phyloP scores from a whole-genome alignment of 2,797 vertebrate genomes.

The Acrossocheilus fasciatus region DNA sequence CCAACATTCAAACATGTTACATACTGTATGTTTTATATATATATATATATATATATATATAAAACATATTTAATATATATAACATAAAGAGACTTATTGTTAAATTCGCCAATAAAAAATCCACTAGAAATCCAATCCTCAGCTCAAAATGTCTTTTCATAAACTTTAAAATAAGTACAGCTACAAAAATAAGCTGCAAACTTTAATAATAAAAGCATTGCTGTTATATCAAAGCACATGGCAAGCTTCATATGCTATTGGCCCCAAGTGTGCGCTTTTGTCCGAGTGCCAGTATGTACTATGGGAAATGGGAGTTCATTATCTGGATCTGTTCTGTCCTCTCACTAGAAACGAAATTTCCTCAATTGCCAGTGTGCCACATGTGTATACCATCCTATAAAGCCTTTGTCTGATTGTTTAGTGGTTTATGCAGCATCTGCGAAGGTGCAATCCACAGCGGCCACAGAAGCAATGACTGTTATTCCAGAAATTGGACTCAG shows the following conservation, averaged over 20 bases:
- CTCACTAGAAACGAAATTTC: constrained; percentile 16
- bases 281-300: constrained; percentile 13
- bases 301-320: constrained; percentile 48
- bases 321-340: constrained; percentile 12
- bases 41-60: too few species aligned
- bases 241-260: constrained; percentile 19
- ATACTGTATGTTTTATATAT: too few species aligned
- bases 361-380: constrained; percentile 14
- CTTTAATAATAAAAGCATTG: constrained; percentile 24
- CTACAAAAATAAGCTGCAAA: constrained; percentile 7
- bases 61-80: too few species aligned
- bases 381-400: constrained; percentile 35
- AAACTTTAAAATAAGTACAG: constrained; percentile 12
- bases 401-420: constrained; percentile 33
- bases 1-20: too few species aligned
- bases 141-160: neutral
- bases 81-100: neutral
- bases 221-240: constrained; percentile 13
- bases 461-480: constrained; percentile 30
- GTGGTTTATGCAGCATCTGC: constrained; percentile 23
- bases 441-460: constrained; percentile 19
- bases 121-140: neutral
- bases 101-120: neutral
- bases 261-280: constrained; percentile 18
- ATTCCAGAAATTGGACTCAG: constrained; percentile 20